These are phyloP conservation scores for Cyaniris semiargus DNA, from an alignment of 2,888 invertebrate genomes.

Conservation along the genomic window DNA sequence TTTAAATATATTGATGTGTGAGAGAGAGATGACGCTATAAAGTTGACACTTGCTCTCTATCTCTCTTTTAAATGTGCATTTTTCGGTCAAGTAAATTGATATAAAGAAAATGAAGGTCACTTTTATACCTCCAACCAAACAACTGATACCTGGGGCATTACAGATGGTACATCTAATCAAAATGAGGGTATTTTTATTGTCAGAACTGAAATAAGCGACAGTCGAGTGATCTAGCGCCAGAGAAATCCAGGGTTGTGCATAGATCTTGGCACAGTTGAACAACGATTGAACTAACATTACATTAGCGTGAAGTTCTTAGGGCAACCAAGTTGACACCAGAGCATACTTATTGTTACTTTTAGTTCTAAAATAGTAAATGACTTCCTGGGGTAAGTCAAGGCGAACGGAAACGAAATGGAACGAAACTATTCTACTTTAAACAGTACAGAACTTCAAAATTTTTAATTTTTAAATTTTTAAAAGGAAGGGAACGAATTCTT, in stretches of 20 bases:
- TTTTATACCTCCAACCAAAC: not conserved
- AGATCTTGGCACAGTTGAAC: conserved; percentile 4
- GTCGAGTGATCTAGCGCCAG: conserved; percentile 22
- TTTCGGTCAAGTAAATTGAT: not conserved
- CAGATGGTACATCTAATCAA: not conserved
- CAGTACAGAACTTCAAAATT: too few relatives aligned
- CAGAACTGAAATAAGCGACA: conserved; percentile 23
- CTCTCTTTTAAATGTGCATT: not conserved
- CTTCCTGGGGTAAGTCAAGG: too few relatives aligned
- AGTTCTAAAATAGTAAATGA: too few relatives aligned
- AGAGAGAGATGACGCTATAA: not conserved
- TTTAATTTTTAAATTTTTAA: too few relatives aligned
- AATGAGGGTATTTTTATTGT: conserved; percentile 23
- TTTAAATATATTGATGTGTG: not conserved
- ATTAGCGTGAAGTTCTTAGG: not conserved
- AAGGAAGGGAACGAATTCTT: too few relatives aligned
- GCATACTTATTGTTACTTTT: too few relatives aligned
- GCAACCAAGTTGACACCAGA: not conserved
- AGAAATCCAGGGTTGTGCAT: conserved; percentile 8
- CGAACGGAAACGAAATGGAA: too few relatives aligned
- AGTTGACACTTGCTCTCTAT: not conserved
- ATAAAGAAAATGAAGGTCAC: not conserved
- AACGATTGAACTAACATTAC: not conserved
- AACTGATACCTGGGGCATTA: conserved; percentile 6
- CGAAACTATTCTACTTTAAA: too few relatives aligned